Percentiles rank a stretch among this genome's conserved stretches.
phyloP scores from a whole-genome alignment of 1,140 invertebrate species.

The Lepidotrigona ventralis region DNA sequence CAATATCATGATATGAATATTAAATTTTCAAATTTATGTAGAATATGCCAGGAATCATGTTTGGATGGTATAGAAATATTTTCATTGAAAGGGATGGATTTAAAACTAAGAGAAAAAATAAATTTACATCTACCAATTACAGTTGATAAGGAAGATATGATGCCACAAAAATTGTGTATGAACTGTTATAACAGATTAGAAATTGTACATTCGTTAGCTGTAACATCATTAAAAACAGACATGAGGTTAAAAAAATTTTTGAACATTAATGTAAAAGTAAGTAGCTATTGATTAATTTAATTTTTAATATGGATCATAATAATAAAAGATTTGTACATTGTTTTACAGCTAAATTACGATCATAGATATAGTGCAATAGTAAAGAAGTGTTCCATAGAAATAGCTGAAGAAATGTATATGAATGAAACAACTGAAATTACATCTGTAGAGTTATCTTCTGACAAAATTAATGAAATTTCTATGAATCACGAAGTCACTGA shows the following conservation, averaged over 20 bases:
- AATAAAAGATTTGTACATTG: conserved; percentile 7
- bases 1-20: conserved; percentile 49
- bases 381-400: conserved; percentile 51
- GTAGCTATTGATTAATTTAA: conserved; percentile 14
- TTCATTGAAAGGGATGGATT: conserved; percentile 49
- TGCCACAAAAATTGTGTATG: conserved; percentile 68
- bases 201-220: conserved; percentile 63
- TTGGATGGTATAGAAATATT: conserved; percentile 67
- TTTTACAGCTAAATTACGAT: conserved; percentile 66
- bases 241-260: conserved; percentile 67
- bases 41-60: conserved; percentile 59
- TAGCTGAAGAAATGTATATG: conserved; percentile 40
- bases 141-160: conserved; percentile 56
- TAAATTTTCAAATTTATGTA: conserved; percentile 55
- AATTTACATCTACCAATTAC: conserved; percentile 66
- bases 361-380: conserved; percentile 60
- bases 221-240: conserved; percentile 66
- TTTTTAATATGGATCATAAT: conserved; percentile 16
- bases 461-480: conserved; percentile 7
- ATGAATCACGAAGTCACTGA: conserved; percentile 1
- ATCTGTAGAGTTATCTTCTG: conserved; percentile 14
- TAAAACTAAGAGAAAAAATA: conserved; percentile 68
- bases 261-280: conserved; percentile 65
- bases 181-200: conserved; percentile 70
- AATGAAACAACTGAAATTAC: conserved; percentile 1